Evolutionary conservation across 2,797 vertebrate species (phyloP).

Genomic region (Kryptolebias ocellatus): DNA sequence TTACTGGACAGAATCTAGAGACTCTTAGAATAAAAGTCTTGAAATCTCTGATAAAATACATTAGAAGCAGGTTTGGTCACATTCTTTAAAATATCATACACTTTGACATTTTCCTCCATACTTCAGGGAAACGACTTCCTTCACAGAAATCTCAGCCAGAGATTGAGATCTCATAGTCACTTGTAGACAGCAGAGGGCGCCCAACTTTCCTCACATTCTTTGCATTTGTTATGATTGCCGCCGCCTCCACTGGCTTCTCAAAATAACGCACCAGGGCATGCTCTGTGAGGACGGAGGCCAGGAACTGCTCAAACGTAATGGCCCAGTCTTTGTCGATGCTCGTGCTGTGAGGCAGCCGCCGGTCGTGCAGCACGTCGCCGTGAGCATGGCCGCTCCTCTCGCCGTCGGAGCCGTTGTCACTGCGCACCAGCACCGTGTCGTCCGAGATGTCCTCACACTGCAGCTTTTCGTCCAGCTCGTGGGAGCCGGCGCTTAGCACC

Average conservation of each 20-base stretch:
- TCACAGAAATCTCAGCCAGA: constrained; percentile 82
- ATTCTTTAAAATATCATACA: constrained; percentile 60
- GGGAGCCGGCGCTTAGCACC: constrained; percentile 93
- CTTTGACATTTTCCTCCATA: constrained; percentile 26
- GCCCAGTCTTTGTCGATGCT: constrained; percentile 97
- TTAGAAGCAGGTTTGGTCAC: constrained; percentile 63
- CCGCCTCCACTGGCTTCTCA: constrained; percentile 92
- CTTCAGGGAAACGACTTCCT: constrained; percentile 1
- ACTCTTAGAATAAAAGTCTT: constrained; percentile 69
- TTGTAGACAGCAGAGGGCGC: constrained; percentile 84
- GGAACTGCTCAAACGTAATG: constrained; percentile 96
- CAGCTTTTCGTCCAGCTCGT: constrained; percentile 94
- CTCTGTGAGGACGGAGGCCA: constrained; percentile 95
- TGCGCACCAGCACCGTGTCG: constrained; percentile 93
- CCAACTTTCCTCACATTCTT: constrained; percentile 91
- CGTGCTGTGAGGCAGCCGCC: constrained; percentile 83
- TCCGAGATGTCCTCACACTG: constrained; percentile 96
- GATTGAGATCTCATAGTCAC: constrained; percentile 95
- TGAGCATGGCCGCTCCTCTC: constrained; percentile 56
- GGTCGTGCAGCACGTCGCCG: constrained; percentile 27
- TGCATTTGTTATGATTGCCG: constrained; percentile 89
- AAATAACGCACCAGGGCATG: constrained; percentile 94
- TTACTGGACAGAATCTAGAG: constrained; percentile 47
- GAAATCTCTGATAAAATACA: constrained; percentile 74
- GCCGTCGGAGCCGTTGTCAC: constrained; percentile 27